Percentiles rank a stretch among this genome's conserved stretches.
phyloP scores from a whole-genome alignment of 2,113 vertebrate species.

The Patagioenas fasciata region DNA sequence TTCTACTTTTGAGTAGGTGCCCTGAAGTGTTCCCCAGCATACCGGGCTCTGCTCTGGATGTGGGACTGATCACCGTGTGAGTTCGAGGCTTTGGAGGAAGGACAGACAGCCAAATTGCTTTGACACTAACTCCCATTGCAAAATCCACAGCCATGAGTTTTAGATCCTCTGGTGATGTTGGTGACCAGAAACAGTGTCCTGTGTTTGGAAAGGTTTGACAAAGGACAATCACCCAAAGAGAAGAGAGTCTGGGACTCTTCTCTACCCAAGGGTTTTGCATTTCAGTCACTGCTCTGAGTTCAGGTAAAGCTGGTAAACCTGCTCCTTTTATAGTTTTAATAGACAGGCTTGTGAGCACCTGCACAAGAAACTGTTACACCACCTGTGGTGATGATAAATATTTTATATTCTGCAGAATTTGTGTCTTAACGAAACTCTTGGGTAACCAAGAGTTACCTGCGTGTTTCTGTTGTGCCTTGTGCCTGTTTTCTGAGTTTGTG shows the following conservation, averaged over 20 bases:
- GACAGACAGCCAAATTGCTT: not conserved
- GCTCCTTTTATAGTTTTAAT: not conserved
- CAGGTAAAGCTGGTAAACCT: not conserved
- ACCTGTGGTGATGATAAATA: constrained; percentile 18
- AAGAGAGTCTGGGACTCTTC: not conserved
- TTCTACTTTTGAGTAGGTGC: constrained; percentile 53
- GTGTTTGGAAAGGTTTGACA: not conserved
- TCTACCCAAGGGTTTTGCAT: not conserved
- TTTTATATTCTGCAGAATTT: constrained; percentile 29
- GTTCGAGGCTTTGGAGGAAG: not conserved
- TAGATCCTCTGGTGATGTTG: not conserved
- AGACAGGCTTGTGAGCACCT: not conserved
- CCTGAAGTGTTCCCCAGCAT: not conserved
- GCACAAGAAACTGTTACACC: constrained; percentile 22
- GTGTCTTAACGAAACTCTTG: not conserved
- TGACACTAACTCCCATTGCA: not conserved
- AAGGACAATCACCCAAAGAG: not conserved
- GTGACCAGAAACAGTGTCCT: not conserved
- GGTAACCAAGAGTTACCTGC: not conserved
- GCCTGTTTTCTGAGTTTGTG: not conserved
- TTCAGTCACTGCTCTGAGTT: not conserved
- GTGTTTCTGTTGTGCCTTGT: not conserved
- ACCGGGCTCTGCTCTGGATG: not conserved
- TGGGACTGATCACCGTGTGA: accelerated
- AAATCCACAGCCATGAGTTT: not conserved